Conservation (phyloP, 2,888 invertebrate species). For the Coremacera marginata region DNA sequence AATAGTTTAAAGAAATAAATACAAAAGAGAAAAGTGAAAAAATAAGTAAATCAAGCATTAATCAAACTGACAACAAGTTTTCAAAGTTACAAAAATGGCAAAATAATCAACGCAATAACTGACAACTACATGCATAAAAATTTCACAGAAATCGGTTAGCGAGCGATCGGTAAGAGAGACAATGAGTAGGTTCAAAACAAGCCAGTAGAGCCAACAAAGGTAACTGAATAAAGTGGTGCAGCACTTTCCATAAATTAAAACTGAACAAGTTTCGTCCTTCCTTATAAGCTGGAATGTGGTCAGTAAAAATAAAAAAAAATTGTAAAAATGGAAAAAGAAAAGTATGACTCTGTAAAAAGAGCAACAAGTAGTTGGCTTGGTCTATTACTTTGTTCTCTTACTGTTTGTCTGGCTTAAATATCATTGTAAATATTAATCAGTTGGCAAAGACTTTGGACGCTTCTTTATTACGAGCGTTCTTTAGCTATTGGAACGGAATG, state of each 20-base stretch:
- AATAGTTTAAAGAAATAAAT: not conserved
- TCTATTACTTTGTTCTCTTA: not conserved
- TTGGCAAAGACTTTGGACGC: constrained; percentile 7
- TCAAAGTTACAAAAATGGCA: constrained; percentile 19
- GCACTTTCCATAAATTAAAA: constrained; percentile 37
- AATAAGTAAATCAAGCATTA: constrained; percentile 22
- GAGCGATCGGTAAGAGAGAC: not conserved
- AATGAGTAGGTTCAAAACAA: not conserved
- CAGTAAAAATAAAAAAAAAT: not conserved
- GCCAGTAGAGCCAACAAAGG: not conserved
- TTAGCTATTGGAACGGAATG: not conserved
- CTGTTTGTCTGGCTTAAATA: constrained; percentile 18
- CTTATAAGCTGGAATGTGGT: constrained; percentile 18
- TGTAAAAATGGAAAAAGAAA: not conserved
- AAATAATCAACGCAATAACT: constrained; percentile 18
- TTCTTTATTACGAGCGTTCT: not conserved
- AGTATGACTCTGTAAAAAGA: not conserved
- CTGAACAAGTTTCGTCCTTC: constrained; percentile 9
- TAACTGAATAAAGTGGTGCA: constrained; percentile 14
- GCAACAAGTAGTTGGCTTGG: not conserved
- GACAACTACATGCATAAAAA: constrained; percentile 1
- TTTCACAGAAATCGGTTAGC: constrained; percentile 15
- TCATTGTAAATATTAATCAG: constrained; percentile 53
- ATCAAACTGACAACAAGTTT: constrained; percentile 23
- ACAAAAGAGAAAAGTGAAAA: not conserved